Evolutionary conservation across 2,797 vertebrate species (phyloP).

Genomic region (Buphagus erythrorhynchus): DNA sequence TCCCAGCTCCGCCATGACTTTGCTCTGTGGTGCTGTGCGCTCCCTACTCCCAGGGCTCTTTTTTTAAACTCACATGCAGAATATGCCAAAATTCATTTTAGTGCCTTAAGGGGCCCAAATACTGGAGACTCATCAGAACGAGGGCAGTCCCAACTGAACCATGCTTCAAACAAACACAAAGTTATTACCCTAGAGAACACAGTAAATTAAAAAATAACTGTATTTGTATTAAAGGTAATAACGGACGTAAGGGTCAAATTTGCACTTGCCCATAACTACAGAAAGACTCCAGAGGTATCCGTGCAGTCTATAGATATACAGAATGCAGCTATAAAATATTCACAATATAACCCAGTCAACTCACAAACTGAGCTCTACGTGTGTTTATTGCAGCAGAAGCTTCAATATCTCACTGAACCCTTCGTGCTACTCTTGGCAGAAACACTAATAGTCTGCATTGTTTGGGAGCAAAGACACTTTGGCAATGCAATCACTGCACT

Average conservation of each 20-base stretch:
- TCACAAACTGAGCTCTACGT: neutral
- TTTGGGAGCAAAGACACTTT: constrained; percentile 49
- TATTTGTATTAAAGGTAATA: neutral
- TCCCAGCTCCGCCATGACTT: neutral
- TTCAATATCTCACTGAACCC: neutral
- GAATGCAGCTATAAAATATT: neutral
- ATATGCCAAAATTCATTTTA: neutral
- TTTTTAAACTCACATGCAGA: neutral
- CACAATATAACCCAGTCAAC: neutral
- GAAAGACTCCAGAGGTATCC: neutral
- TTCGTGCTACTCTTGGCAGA: constrained; percentile 52
- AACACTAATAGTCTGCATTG: neutral
- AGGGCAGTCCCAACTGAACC: neutral
- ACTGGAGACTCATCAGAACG: neutral
- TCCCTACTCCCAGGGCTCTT: neutral
- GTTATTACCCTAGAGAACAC: neutral
- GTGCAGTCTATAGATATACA: neutral
- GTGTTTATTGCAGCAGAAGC: constrained; percentile 30
- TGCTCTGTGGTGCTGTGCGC: neutral
- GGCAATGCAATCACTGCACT: neutral
- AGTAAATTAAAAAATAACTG: neutral
- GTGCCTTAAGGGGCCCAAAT: neutral
- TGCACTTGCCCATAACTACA: neutral
- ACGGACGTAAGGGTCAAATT: neutral
- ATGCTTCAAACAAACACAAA: neutral